These are phyloP conservation scores for Muntiacus muntjak DNA, from an alignment of 2,113 vertebrate species.

Conservation along the genomic window DNA sequence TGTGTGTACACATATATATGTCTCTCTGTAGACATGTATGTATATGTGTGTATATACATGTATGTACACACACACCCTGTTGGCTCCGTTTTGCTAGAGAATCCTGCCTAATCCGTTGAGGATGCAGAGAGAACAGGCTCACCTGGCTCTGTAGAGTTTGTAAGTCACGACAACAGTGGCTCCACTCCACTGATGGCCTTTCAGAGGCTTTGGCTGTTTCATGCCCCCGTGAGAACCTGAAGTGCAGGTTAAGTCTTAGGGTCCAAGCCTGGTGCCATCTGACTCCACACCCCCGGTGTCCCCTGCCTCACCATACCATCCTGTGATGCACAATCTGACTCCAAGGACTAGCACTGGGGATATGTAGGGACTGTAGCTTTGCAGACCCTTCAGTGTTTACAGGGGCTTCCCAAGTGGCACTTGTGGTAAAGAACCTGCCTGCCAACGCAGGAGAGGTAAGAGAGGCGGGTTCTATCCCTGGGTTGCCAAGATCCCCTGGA, in stretches of 20 bases:
- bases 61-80: not conserved
- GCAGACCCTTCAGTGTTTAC: not conserved
- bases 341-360: too few species aligned
- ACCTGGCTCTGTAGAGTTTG: not conserved
- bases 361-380: too few species aligned
- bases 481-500: not conserved
- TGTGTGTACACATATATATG: not conserved
- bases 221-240: not conserved
- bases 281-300: not conserved
- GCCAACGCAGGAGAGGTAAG: not conserved
- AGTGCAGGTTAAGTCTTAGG: not conserved
- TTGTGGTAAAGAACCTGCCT: not conserved
- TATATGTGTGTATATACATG: not conserved
- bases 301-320: not conserved
- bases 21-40: not conserved
- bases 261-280: not conserved
- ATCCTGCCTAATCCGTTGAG: not conserved
- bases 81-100: not conserved
- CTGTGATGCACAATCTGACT: not conserved
- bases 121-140: not conserved
- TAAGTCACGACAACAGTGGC: accelerated
- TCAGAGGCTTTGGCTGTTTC: not conserved
- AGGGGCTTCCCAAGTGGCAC: not conserved
- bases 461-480: not conserved
- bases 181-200: not conserved